phyloP scores from a whole-genome alignment of 1,140 invertebrate species.

The Philaenus spumarius region DNA sequence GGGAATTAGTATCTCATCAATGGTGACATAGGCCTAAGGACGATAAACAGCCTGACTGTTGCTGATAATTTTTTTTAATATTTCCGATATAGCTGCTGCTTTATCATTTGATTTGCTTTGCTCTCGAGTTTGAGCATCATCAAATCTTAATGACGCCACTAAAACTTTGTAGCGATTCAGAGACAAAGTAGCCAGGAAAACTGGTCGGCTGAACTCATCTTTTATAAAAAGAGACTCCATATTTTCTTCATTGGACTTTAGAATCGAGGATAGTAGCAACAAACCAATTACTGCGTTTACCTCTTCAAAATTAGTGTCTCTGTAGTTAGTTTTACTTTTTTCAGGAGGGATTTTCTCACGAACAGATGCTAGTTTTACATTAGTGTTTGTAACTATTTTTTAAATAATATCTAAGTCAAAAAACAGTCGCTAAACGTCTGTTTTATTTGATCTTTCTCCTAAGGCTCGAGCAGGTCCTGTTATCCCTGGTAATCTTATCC shows the following conservation, averaged over 20 bases:
- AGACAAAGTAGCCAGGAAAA: constrained; percentile 23
- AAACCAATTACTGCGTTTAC: not conserved
- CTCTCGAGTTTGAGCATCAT: constrained; percentile 21
- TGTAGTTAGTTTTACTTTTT: not conserved
- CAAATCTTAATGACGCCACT: constrained; percentile 23
- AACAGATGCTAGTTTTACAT: not conserved
- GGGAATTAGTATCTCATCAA: constrained; percentile 36
- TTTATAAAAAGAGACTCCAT: constrained; percentile 28
- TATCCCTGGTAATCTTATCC: too few species aligned
- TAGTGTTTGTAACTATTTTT: not conserved
- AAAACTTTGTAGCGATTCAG: constrained; percentile 20
- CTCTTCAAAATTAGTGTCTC: not conserved
- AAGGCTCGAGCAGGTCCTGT: too few species aligned
- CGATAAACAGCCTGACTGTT: constrained; percentile 29
- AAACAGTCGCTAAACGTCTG: too few species aligned
- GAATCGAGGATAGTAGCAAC: constrained; percentile 13
- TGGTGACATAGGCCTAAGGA: constrained; percentile 27
- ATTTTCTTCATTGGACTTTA: constrained; percentile 27
- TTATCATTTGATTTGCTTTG: constrained; percentile 31
- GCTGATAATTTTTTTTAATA: constrained; percentile 32
- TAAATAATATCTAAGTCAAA: not conserved
- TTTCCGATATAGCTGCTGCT: constrained; percentile 30
- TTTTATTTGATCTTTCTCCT: too few species aligned
- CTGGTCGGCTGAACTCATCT: constrained; percentile 28
- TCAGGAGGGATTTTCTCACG: not conserved